phyloP scores from a whole-genome alignment of 1,140 invertebrate genomes.

The Diabrotica virgifera region DNA sequence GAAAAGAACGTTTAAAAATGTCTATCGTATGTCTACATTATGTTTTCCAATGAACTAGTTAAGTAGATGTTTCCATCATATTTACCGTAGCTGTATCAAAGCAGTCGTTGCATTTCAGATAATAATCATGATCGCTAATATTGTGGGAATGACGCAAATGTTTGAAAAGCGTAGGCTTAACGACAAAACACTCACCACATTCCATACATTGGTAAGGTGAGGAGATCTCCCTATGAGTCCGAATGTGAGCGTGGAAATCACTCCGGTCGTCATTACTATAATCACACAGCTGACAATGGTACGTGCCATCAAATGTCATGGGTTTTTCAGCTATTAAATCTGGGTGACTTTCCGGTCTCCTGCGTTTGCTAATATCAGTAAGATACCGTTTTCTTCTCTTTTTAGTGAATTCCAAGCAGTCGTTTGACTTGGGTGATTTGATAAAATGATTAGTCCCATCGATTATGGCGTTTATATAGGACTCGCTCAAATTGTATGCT shows the following conservation, averaged over 20 bases:
- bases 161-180: slow-evolving; percentile 61
- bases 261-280: slow-evolving; percentile 46
- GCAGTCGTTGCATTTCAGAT: slow-evolving; percentile 57
- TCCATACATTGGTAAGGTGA: slow-evolving; percentile 64
- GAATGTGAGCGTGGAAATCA: slow-evolving; percentile 55
- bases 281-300: slow-evolving; percentile 55
- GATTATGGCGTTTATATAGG: neutral
- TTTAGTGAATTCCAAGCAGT: slow-evolving; percentile 1
- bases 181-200: slow-evolving; percentile 66
- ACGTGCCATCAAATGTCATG: slow-evolving; percentile 47
- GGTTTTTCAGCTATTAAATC: slow-evolving; percentile 38
- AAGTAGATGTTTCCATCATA: slow-evolving; percentile 45
- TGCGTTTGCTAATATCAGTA: slow-evolving; percentile 6
- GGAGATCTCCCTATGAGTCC: slow-evolving; percentile 54
- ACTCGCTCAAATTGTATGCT: slow-evolving; percentile 17
- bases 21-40: no score
- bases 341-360: slow-evolving; percentile 9
- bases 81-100: slow-evolving; percentile 54
- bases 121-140: slow-evolving; percentile 55
- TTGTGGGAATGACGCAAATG: slow-evolving; percentile 61
- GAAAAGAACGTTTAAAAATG: no score
- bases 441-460: neutral
- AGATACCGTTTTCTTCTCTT: slow-evolving; percentile 27
- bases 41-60: no score
- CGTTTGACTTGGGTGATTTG: neutral